These are phyloP conservation scores for Taxidea taxus DNA, from an alignment of 2,113 vertebrate genomes.

Conservation along the genomic window DNA sequence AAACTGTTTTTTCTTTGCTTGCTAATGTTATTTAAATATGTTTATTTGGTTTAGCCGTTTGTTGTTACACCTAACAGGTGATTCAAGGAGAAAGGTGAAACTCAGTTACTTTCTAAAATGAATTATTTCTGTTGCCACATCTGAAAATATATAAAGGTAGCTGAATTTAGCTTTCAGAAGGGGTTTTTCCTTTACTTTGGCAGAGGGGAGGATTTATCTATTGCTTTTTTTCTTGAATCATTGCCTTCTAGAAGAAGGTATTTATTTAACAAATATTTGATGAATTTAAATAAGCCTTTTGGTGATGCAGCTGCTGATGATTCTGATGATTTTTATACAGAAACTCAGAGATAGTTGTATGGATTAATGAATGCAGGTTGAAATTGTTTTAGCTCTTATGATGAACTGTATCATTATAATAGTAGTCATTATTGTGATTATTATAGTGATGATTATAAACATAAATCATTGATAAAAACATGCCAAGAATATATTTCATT, in stretches of 20 bases:
- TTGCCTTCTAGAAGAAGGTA: background rate
- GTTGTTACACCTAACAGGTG: background rate
- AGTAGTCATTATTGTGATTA: background rate
- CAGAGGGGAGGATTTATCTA: background rate
- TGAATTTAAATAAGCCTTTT: conserved; percentile 26
- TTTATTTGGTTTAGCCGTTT: background rate
- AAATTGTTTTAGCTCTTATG: background rate
- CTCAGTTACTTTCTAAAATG: background rate
- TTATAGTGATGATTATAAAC: background rate
- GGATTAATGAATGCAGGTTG: background rate
- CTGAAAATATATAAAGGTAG: background rate
- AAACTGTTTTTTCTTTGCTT: background rate
- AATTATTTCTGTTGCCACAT: background rate
- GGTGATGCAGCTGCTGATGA: background rate
- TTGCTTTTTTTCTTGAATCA: background rate
- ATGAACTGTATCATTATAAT: background rate
- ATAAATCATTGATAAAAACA: conserved; percentile 28
- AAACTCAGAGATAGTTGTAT: background rate
- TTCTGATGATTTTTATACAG: background rate
- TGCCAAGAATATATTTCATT: background rate
- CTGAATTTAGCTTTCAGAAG: background rate
- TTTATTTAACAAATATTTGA: conserved; percentile 35
- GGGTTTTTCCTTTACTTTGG: background rate
- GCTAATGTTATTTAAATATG: background rate
- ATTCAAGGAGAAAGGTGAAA: conserved; percentile 20